Percentiles rank a stretch among this genome's conserved stretches.
Conservation (phyloP, 2,797 vertebrate genomes). For the Tokudaia tokunoshimensis region DNA sequence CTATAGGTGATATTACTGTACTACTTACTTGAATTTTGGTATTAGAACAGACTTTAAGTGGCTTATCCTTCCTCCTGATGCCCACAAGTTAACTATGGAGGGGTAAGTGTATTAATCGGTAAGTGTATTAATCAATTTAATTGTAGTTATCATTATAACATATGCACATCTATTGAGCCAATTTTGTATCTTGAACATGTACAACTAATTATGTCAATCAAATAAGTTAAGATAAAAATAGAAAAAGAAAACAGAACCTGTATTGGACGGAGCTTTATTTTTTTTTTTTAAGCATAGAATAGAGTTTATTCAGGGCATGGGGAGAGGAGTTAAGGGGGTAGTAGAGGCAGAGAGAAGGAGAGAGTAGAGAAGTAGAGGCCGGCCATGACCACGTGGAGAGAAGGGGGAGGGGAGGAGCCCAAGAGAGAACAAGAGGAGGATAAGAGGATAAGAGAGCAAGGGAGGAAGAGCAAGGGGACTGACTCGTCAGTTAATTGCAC, state of each 20-base stretch:
- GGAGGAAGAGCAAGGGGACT: too few species aligned
- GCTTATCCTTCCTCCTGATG: neutral
- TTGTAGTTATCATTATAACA: neutral
- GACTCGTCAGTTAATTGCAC: too few species aligned
- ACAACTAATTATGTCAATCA: neutral
- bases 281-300: too few species aligned
- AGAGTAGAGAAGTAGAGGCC: too few species aligned
- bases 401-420: too few species aligned
- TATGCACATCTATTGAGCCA: neutral
- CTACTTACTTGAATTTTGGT: neutral
- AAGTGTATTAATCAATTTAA: neutral
- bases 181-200: neutral
- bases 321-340: too few species aligned
- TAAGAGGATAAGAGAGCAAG: too few species aligned
- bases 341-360: too few species aligned
- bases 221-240: neutral
- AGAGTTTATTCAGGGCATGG: too few species aligned
- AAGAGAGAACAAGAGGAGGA: too few species aligned
- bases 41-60: constrained; percentile 4
- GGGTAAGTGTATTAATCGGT: neutral
- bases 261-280: neutral
- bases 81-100: neutral
- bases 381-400: too few species aligned
- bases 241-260: neutral
- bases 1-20: neutral